Evolutionary conservation across 2,888 invertebrate species (phyloP).

Genomic region (Calameuta filiformis): DNA sequence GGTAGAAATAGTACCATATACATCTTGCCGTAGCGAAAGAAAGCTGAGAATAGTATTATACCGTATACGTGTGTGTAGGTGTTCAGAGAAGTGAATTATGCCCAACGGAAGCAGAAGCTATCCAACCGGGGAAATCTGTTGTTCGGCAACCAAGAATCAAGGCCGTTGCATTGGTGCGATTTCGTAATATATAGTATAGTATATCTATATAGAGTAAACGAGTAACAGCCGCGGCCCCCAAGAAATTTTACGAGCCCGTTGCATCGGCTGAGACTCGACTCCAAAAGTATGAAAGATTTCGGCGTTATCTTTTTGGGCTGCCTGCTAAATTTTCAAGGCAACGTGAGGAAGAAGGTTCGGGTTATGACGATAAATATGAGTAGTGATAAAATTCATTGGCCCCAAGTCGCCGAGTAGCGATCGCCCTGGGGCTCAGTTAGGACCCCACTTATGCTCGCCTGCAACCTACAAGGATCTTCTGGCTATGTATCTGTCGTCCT

Average conservation of each 20-base stretch:
- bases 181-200: neutral
- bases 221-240: neutral
- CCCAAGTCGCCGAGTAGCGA: slow-evolving; percentile 19
- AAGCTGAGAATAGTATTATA: neutral
- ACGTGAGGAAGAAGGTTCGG: neutral
- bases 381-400: slow-evolving; percentile 49
- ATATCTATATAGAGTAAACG: too few species aligned
- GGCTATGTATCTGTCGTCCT: neutral
- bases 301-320: slow-evolving; percentile 22
- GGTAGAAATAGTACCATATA: neutral
- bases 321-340: neutral
- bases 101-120: neutral
- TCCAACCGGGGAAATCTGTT: neutral
- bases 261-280: neutral
- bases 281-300: neutral
- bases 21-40: neutral
- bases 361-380: slow-evolving; percentile 39
- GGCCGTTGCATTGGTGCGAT: neutral
- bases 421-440: slow-evolving; percentile 4
- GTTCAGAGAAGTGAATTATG: neutral
- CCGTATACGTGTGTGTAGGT: neutral
- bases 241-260: neutral
- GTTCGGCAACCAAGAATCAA: neutral
- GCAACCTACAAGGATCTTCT: neutral
- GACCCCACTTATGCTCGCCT: neutral